Evolutionary conservation across 2,797 vertebrate genomes (phyloP), one percentile per base, ranked within the genome.

Genomic region (Rhinella marina): DNA sequence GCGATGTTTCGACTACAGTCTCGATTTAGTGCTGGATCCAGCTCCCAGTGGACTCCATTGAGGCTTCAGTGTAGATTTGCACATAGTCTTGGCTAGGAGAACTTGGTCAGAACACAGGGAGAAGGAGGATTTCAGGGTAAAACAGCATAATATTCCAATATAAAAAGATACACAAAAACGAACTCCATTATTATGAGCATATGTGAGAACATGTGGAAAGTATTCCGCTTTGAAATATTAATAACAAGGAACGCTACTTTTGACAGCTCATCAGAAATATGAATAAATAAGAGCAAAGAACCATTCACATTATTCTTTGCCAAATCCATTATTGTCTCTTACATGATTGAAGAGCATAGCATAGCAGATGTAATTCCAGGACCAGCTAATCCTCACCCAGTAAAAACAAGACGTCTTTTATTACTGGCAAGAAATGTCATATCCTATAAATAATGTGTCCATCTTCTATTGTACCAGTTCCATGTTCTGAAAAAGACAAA

Each of bases 271-370:
- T 59, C 70, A 61, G 54, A 75, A 75, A 52, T 41, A 11, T 17
- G 56, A 21, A 84, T 84, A 17, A 61, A 61, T 84, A 75, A 73
- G 4, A 61, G 23, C 54, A 61, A 11, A 50, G 56, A 59, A 62
- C n/a, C 32, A 25, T 84, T 84, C 56, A 76, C 83, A 76, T 73
- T 75, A 41, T 50, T 75, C 72, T 17, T 2, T 61, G 82, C 82
- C 82, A 84, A 56, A 84, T 84, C 48, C 21, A 84, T 75, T 75
- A 48, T 84, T 78, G 64, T 85, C 75, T 68, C 61, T 52, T 23
- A 64, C 29, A 78, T 68, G 50, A 62, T 9, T 85, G 84, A 78
- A 32, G 59, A 78, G 56, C 75, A 21, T 11, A 85, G 19, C 41
- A 85, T 54, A 85, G 56, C 84, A 78, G 7, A 76, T 59, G 54